A percentile compares a stretch with the other conserved stretches of the same genome.
phyloP scores from a whole-genome alignment of 1,140 invertebrate species.

The Drusus annulatus region DNA sequence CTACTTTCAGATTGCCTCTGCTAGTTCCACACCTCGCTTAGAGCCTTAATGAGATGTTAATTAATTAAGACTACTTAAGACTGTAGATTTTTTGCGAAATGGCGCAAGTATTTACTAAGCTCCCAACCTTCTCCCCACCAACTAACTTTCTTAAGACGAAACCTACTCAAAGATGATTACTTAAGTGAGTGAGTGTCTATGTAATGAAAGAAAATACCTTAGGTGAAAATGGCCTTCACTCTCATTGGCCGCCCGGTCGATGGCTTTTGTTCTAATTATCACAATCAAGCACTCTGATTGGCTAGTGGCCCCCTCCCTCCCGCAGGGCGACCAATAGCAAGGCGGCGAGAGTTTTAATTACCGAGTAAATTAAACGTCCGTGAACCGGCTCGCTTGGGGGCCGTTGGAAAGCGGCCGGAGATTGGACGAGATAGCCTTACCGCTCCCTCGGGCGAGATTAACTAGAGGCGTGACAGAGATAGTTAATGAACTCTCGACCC shows the following conservation, averaged over 20 bases:
- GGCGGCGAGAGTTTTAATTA: conserved; percentile 55
- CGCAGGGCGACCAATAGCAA: conserved; percentile 24
- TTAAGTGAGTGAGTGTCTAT: not conserved
- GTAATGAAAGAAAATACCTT: conserved; percentile 9
- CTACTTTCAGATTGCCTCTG: too few species aligned
- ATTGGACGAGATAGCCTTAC: conserved; percentile 36
- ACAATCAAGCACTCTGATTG: conserved; percentile 57
- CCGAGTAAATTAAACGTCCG: conserved; percentile 53
- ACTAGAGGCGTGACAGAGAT: conserved; percentile 47
- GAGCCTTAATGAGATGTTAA: too few species aligned
- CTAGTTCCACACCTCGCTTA: too few species aligned
- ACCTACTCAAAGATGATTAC: not conserved
- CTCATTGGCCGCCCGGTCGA: conserved; percentile 40
- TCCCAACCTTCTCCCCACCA: not conserved
- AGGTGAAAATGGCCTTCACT: conserved; percentile 15
- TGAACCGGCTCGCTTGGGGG: conserved; percentile 7
- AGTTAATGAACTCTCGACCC: conserved; percentile 42
- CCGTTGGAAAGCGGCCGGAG: conserved; percentile 20
- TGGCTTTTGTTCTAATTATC: conserved; percentile 59
- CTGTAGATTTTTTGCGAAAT: too few species aligned
- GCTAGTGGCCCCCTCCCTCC: conserved; percentile 34
- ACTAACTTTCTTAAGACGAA: not conserved
- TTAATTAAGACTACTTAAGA: too few species aligned
- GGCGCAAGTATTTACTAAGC: too few species aligned
- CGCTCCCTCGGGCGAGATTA: conserved; percentile 47